Evolutionary conservation across 2,797 vertebrate genomes (phyloP), one percentile per base, ranked within the genome.

Genomic region (Kryptolebias ocellatus): DNA sequence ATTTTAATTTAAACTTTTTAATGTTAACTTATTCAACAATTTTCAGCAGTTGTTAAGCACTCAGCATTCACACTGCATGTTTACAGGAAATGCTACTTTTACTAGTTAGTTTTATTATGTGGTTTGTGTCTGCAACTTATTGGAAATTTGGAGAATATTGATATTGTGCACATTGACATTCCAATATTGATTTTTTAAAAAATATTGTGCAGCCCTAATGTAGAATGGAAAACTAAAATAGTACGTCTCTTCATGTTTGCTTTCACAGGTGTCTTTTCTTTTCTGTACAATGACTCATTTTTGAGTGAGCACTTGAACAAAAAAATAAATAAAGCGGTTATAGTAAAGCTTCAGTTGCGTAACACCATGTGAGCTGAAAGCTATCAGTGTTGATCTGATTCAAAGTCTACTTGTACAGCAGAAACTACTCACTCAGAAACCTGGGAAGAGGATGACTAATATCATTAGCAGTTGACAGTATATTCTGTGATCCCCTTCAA

Each of bases 401-500:
- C 53, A 54, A 15, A 55, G 20, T 15, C 16, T 37, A 64, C 31
- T 37, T 50, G 34, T 44, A n/a, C 5, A 20, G 31, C 0, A 1
- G 42, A 54, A 58, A 44, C 20, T 9, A 18, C 50, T 65, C 50
- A 44, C 55, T 54, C 10, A 31, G 51, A 45, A 54, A 50, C 45
- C 50, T 34, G 56, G 17, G 17, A 54, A 59, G 67, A 51, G 34
- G 20, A 63, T 39, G 69, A 57, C 64, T 64, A 66, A 31, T 70
- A 62, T 87, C 61, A 67, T 79, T 67, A 74, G 53, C 50, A 18
- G 74, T 8, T 69, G 74, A 77, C 72, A 2, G 39, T 52, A 64
- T 62, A 65, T 71, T 67, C 78, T 18, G 57, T 7, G 45, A 51
- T 67, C 58, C 83, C 37, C 67, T 74, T 83, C 52, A 83, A 70